A percentile compares a stretch with the other conserved stretches of the same genome.
Evolutionary conservation across 2,113 vertebrate genomes (phyloP).

Genomic region (Engystomops pustulosus): DNA sequence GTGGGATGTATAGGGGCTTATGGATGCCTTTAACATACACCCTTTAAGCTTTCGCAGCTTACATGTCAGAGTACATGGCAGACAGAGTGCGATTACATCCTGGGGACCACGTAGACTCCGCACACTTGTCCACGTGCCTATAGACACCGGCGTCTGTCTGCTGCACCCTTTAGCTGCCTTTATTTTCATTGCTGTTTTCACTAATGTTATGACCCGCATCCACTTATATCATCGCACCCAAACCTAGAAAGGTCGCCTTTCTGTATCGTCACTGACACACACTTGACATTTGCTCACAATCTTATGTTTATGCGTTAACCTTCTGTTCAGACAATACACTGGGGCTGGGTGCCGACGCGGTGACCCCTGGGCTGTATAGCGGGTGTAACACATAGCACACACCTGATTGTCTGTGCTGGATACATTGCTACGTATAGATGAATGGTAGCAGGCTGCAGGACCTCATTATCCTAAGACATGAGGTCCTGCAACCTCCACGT

Average conservation of each 20-base stretch:
- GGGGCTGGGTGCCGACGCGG: background rate
- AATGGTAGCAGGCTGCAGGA: background rate
- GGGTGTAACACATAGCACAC: background rate
- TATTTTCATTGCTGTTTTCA: background rate
- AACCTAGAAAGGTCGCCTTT: background rate
- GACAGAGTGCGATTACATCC: too few relatives aligned
- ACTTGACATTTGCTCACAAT: conserved; percentile 7
- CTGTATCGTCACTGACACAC: background rate
- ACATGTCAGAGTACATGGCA: too few relatives aligned
- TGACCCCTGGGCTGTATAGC: background rate
- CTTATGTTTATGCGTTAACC: background rate
- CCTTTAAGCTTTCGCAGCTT: too few relatives aligned
- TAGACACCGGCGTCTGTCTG: background rate
- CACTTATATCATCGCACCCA: background rate
- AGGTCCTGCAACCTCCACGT: background rate
- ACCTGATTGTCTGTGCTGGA: background rate
- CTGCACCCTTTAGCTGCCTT: background rate
- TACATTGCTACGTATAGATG: background rate
- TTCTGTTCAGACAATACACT: background rate
- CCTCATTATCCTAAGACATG: background rate
- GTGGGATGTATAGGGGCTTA: too few relatives aligned
- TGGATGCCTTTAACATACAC: too few relatives aligned
- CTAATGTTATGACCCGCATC: background rate
- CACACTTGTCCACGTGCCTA: background rate
- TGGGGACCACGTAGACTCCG: background rate